These are phyloP conservation scores for Solea senegalensis DNA, from an alignment of 2,113 vertebrate species.

Conservation along the genomic window DNA sequence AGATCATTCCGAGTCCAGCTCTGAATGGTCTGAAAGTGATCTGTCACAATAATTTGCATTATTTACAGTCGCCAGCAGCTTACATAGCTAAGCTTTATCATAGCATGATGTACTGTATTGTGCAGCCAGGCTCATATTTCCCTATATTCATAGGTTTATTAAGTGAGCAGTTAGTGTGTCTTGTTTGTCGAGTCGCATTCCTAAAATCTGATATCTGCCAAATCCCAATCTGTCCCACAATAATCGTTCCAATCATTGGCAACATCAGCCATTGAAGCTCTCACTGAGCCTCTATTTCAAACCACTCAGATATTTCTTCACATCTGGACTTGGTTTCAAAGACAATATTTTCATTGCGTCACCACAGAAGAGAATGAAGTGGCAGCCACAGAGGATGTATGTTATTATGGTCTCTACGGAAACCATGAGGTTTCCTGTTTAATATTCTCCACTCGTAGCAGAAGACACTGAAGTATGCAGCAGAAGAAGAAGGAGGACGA, in stretches of 20 bases:
- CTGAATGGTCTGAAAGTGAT: no score
- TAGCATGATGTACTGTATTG: conserved; percentile 47
- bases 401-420: neutral
- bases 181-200: neutral
- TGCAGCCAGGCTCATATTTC: conserved; percentile 53
- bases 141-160: neutral
- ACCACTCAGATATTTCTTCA: conserved; percentile 5
- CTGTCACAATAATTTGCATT: no score
- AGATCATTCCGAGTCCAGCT: no score
- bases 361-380: neutral
- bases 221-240: conserved; percentile 10
- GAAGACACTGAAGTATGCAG: neutral
- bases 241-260: conserved; percentile 5
- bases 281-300: conserved; percentile 7
- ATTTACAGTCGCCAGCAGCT: conserved; percentile 11
- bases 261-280: neutral
- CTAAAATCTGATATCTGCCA: neutral
- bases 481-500: neutral
- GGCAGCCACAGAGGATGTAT: conserved; percentile 5
- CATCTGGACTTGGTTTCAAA: conserved; percentile 30
- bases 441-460: neutral
- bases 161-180: neutral
- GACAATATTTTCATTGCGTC: conserved; percentile 11
- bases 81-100: conserved; percentile 43
- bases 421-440: conserved; percentile 28